Conservation (phyloP, 2,888 invertebrate genomes). For the Tineola bisselliella region DNA sequence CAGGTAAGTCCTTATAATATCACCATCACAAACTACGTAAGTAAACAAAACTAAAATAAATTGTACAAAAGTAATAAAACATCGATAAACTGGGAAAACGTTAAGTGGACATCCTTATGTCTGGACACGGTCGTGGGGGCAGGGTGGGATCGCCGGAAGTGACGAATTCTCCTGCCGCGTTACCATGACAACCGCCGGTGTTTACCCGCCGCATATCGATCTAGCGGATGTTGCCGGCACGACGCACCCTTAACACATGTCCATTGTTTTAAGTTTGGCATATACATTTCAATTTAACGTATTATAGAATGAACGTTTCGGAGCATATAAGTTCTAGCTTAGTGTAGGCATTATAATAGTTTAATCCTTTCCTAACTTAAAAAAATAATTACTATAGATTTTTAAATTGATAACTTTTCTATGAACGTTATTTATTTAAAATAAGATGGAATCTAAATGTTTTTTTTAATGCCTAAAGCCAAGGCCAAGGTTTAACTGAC, state of each 20-base stretch:
- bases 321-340: no score
- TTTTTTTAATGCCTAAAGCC: no score
- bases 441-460: no score
- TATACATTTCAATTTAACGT: background rate
- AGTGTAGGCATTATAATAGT: no score
- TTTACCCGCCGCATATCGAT: constrained; percentile 64
- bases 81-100: background rate
- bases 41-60: no score
- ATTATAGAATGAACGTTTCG: no score
- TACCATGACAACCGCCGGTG: constrained; percentile 59
- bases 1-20: constrained; percentile 32
- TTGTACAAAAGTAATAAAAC: background rate
- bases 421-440: no score
- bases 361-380: no score
- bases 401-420: no score
- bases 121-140: constrained; percentile 23
- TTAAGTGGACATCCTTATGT: constrained; percentile 6
- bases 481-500: no score
- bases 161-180: constrained; percentile 51
- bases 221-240: constrained; percentile 17
- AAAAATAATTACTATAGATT: no score
- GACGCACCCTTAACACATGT: background rate
- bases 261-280: background rate
- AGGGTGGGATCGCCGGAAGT: constrained; percentile 26
- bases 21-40: background rate